A percentile compares a stretch with the other conserved stretches of the same genome.
Evolutionary conservation across 2,797 vertebrate species (phyloP).

Genomic region (Sebastes goodei): DNA sequence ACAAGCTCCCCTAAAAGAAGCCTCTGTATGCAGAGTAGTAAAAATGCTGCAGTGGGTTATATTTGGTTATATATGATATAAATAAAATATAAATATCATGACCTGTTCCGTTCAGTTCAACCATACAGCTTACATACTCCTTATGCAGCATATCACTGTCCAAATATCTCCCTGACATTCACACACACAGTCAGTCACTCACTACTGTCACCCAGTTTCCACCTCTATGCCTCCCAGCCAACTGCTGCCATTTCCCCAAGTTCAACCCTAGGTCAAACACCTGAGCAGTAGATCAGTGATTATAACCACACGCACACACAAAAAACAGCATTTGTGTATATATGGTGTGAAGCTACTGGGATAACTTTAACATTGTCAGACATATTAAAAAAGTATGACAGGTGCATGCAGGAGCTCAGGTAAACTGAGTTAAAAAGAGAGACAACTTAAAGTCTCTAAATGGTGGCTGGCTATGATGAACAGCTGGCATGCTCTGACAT

Average conservation of each 20-base stretch:
- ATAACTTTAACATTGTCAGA: background rate
- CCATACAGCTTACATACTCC: conserved; percentile 50
- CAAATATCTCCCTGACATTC: conserved; percentile 43
- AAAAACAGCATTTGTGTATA: background rate
- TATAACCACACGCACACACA: background rate
- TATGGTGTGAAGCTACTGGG: background rate
- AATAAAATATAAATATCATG: conserved; percentile 6
- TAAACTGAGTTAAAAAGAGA: conserved; percentile 3
- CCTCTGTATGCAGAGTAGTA: background rate
- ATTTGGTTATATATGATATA: background rate
- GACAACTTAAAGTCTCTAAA: conserved; percentile 1
- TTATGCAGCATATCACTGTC: conserved; percentile 52
- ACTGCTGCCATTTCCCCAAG: conserved; percentile 66
- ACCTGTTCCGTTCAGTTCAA: conserved; percentile 31
- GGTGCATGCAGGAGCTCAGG: background rate
- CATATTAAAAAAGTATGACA: background rate
- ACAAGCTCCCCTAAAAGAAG: background rate
- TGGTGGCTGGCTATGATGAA: conserved; percentile 33
- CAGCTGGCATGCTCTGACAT: conserved; percentile 68
- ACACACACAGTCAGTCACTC: conserved; percentile 18
- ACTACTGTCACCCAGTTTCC: conserved; percentile 49
- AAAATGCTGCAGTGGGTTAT: conserved; percentile 12
- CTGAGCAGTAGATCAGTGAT: conserved; percentile 39
- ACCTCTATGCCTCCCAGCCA: conserved; percentile 60
- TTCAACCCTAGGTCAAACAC: conserved; percentile 74